phyloP scores from a whole-genome alignment of 2,797 vertebrate species.

The Pangasius sanitwongsei region DNA sequence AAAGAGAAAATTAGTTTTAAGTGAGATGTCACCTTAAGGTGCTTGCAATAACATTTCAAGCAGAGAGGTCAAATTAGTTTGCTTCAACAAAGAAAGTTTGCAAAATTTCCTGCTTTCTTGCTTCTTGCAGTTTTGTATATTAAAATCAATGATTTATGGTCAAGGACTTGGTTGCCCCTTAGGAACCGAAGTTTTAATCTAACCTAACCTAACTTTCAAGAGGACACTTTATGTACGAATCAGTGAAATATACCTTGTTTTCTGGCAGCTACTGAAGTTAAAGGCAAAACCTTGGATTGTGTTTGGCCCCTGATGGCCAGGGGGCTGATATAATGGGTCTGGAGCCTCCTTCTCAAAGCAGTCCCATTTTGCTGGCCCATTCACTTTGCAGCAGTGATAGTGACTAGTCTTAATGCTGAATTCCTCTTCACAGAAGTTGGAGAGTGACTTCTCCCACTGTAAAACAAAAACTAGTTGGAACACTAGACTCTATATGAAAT shows the following conservation, averaged over 20 bases:
- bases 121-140: not conserved
- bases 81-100: not conserved
- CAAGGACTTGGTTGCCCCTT: not conserved
- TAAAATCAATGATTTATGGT: too few species aligned
- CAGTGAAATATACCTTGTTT: conserved; percentile 25
- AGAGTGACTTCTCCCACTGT: conserved; percentile 71
- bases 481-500: not conserved
- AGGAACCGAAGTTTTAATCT: not conserved
- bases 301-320: conserved; percentile 40
- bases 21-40: not conserved
- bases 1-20: not conserved
- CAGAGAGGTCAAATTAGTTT: not conserved
- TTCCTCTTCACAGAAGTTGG: conserved; percentile 67
- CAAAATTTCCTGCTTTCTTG: not conserved
- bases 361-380: conserved; percentile 5
- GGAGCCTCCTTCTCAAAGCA: conserved; percentile 69
- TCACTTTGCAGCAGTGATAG: conserved; percentile 67
- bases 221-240: not conserved
- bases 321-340: conserved; percentile 65
- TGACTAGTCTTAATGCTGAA: conserved; percentile 55
- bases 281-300: conserved; percentile 61
- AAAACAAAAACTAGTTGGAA: conserved; percentile 20
- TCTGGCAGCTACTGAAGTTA: conserved; percentile 48
- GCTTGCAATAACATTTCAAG: not conserved
- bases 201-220: not conserved